A percentile compares a stretch with the other conserved stretches of the same genome.
phyloP scores from a whole-genome alignment of 1,140 invertebrate species.

The Drosophila murphyi region DNA sequence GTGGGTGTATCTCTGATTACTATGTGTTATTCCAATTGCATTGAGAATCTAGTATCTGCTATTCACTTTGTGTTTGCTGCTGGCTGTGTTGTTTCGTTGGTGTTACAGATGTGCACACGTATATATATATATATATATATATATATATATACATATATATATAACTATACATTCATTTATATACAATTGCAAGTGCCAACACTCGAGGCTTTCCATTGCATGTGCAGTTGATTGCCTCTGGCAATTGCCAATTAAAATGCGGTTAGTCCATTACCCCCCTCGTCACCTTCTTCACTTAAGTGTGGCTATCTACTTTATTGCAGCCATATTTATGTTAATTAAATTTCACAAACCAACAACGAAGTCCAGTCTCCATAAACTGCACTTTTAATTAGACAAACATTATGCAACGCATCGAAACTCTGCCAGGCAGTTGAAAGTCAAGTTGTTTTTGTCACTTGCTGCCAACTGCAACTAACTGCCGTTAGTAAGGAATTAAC shows the following conservation, averaged over 20 bases:
- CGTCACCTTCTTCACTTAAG: not conserved
- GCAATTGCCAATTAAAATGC: slow-evolving; percentile 54
- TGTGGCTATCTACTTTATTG: slow-evolving; percentile 17
- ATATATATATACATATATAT: slow-evolving; percentile 1
- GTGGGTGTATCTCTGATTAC: not conserved
- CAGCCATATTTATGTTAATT: slow-evolving; percentile 43
- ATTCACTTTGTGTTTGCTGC: not conserved
- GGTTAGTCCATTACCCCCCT: slow-evolving; percentile 24
- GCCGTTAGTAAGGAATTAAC: not conserved
- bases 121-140: not conserved
- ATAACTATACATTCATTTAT: not conserved
- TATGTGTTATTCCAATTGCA: slow-evolving; percentile 17
- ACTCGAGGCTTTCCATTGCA: slow-evolving; percentile 1
- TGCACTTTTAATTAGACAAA: slow-evolving; percentile 24
- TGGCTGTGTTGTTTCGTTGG: not conserved
- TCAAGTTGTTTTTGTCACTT: not conserved
- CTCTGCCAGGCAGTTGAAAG: not conserved
- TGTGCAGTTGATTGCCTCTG: slow-evolving; percentile 34
- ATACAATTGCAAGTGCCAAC: slow-evolving; percentile 1
- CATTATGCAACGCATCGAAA: slow-evolving; percentile 2
- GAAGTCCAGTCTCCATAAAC: slow-evolving; percentile 9
- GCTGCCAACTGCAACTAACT: not conserved
- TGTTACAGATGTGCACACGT: not conserved
- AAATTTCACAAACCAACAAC: slow-evolving; percentile 17
- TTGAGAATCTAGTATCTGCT: not conserved